phyloP scores from a whole-genome alignment of 2,888 invertebrate species.

The Drosophila kuntzei region DNA sequence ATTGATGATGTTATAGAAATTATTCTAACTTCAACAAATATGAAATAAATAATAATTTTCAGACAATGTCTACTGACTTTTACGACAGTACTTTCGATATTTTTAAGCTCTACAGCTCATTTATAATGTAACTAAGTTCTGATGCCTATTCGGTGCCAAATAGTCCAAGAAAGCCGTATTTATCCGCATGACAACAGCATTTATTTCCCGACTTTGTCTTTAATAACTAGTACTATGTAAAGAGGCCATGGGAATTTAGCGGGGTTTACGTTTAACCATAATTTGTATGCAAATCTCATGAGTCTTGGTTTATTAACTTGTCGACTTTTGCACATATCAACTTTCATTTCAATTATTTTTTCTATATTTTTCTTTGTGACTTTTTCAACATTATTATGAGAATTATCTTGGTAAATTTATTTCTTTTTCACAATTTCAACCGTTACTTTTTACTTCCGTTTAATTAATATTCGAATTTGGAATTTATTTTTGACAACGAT shows the following conservation, averaged over 20 bases:
- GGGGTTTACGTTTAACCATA: conserved; percentile 12
- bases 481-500: conserved; percentile 21
- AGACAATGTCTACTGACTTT: background rate
- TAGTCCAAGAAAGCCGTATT: background rate
- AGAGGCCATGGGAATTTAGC: conserved; percentile 16
- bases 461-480: conserved; percentile 33
- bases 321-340: conserved; percentile 17
- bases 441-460: conserved; percentile 52
- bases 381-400: conserved; percentile 6
- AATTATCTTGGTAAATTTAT: background rate
- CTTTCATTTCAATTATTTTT: conserved; percentile 47
- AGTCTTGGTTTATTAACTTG: conserved; percentile 16
- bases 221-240: conserved; percentile 6
- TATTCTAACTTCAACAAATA: no score
- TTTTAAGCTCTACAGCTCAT: background rate
- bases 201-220: conserved; percentile 3
- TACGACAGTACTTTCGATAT: no score
- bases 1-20: no score
- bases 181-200: conserved; percentile 13
- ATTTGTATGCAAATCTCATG: conserved; percentile 52
- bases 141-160: background rate
- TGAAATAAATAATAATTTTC: no score
- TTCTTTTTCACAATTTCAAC: conserved; percentile 25
- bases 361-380: background rate
- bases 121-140: background rate